Evolutionary conservation across 2,888 invertebrate species (phyloP).

Genomic region (Griposia aprilina): DNA sequence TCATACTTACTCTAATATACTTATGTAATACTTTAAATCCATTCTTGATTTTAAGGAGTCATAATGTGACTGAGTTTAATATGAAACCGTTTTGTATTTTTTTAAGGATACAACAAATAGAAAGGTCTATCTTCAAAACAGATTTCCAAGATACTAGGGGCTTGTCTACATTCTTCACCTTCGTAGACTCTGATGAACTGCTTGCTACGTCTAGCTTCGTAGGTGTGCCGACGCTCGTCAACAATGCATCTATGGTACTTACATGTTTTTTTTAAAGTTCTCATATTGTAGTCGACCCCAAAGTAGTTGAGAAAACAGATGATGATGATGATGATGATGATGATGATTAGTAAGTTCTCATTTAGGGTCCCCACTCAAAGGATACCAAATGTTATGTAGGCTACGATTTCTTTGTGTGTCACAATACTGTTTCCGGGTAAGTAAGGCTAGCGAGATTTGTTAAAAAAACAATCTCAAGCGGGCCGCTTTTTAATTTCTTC

Average conservation of each 20-base stretch:
- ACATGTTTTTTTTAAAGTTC: neutral
- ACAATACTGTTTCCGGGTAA: neutral
- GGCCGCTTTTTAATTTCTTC: neutral
- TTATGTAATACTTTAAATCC: too few relatives aligned
- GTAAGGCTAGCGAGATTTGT: neutral
- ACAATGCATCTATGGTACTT: slow-evolving; percentile 43
- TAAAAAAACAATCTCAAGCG: neutral
- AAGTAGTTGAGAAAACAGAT: neutral
- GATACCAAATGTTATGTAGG: neutral
- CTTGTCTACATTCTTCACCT: slow-evolving; percentile 44
- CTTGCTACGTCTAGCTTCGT: slow-evolving; percentile 50
- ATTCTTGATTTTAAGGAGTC: neutral
- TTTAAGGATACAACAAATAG: slow-evolving; percentile 40
- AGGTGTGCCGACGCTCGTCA: slow-evolving; percentile 49
- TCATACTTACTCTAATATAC: neutral
- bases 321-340: neutral
- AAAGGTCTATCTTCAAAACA: slow-evolving; percentile 40
- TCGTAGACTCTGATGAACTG: slow-evolving; percentile 52
- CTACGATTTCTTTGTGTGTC: neutral
- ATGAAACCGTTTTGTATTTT: neutral
- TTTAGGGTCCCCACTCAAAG: neutral
- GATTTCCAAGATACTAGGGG: slow-evolving; percentile 47
- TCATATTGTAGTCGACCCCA: neutral
- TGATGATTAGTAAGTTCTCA: neutral
- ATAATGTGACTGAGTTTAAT: neutral